A percentile compares a stretch with the other conserved stretches of the same genome.
These are phyloP conservation scores for Leptothorax acervorum DNA, from an alignment of 2,888 invertebrate species.

Conservation along the genomic window DNA sequence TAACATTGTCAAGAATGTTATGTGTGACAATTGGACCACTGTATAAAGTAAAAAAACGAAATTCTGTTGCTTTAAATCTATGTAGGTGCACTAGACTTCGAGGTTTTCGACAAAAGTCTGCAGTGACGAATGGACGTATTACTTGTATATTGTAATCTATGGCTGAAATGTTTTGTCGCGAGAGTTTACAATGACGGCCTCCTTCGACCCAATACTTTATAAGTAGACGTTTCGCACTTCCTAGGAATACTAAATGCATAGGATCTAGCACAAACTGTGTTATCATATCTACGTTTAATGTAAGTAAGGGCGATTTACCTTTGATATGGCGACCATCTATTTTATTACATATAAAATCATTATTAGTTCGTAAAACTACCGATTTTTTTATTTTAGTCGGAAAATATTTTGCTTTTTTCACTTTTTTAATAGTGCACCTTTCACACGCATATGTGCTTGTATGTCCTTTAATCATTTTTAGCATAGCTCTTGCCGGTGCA, in stretches of 20 bases:
- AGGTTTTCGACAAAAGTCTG: constrained; percentile 8
- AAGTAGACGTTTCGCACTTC: no score
- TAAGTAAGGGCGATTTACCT: no score
- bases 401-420: not conserved
- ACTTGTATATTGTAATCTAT: constrained; percentile 1
- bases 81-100: not conserved
- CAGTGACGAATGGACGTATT: not conserved
- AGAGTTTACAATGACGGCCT: no score
- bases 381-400: constrained; percentile 14
- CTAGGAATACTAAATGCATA: no score
- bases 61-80: constrained; percentile 12
- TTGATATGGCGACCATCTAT: no score
- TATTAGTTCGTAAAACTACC: not conserved
- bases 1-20: no score
- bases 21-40: no score
- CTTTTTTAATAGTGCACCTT: constrained; percentile 11
- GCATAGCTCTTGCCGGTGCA: constrained; percentile 19
- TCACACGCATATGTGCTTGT: not conserved
- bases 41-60: not conserved
- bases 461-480: constrained; percentile 12
- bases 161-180: not conserved
- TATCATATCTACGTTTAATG: no score
- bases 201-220: no score
- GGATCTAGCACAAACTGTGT: no score
- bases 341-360: not conserved